phyloP scores from a whole-genome alignment of 1,140 invertebrate genomes.

The Neodiprion pinetum region DNA sequence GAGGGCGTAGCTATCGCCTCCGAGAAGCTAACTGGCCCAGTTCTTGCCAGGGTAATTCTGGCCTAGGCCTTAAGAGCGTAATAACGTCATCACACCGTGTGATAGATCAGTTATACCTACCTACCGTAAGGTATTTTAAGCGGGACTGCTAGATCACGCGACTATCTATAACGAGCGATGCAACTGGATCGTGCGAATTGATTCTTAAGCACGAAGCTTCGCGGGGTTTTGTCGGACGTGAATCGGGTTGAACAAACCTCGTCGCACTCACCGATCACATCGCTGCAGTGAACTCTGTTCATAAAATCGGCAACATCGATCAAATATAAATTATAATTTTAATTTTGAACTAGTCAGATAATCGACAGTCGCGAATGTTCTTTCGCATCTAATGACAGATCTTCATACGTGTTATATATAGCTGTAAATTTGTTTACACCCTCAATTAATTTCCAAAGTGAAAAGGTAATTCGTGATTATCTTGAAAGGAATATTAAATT shows the following conservation, averaged over 20 bases:
- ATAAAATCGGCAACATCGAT: no score
- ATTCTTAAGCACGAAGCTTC: not conserved
- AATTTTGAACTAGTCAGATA: no score
- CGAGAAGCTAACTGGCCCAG: conserved; percentile 20
- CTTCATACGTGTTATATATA: no score
- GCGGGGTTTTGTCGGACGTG: not conserved
- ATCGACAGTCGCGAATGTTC: no score
- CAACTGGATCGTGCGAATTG: not conserved
- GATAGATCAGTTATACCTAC: conserved; percentile 9
- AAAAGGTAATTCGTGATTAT: no score
- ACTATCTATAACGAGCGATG: not conserved
- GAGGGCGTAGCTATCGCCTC: not conserved
- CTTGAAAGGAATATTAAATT: not conserved
- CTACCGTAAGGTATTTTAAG: conserved; percentile 9
- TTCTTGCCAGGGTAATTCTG: conserved; percentile 19
- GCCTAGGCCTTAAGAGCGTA: not conserved
- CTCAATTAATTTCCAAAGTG: no score
- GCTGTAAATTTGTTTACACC: no score
- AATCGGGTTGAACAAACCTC: no score
- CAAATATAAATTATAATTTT: no score
- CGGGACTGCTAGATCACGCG: conserved; percentile 15
- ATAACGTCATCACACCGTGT: conserved; percentile 10
- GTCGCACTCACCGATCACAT: no score
- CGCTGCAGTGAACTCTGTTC: no score
- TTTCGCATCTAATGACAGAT: not conserved